These are phyloP conservation scores for Zosterops lateralis DNA, from an alignment of 2,113 vertebrate species.

Conservation along the genomic window DNA sequence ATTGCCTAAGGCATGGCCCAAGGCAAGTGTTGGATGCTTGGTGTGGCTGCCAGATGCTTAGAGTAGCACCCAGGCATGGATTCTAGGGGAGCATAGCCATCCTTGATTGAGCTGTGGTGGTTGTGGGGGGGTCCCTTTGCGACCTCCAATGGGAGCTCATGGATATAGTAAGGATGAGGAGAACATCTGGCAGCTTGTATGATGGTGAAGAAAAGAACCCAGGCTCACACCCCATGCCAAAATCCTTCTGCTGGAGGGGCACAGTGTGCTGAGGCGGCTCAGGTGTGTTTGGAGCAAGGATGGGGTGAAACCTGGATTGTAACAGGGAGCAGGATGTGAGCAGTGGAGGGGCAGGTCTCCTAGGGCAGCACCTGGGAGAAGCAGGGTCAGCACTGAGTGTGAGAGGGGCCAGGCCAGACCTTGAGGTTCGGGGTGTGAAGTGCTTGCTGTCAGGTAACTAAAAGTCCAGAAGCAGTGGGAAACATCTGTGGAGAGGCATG, in stretches of 20 bases:
- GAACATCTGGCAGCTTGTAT: not conserved
- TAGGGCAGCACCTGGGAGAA: not conserved
- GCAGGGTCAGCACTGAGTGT: not conserved
- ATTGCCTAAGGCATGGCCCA: not conserved
- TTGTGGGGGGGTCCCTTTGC: no score
- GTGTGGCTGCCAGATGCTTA: not conserved
- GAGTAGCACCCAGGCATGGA: rapidly evolving
- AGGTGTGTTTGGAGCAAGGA: not conserved
- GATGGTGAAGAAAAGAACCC: not conserved
- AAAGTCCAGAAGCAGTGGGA: rapidly evolving
- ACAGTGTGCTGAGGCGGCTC: not conserved
- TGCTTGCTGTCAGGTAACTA: rapidly evolving
- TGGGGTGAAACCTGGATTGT: not conserved
- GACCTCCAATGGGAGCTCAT: not conserved
- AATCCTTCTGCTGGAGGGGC: not conserved
- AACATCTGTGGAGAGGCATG: rapidly evolving
- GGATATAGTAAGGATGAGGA: not conserved
- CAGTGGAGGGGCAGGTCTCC: not conserved
- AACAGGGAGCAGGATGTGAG: not conserved
- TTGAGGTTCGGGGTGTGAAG: rapidly evolving
- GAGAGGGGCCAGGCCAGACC: not conserved
- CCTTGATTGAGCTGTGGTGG: not conserved
- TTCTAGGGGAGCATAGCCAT: no score
- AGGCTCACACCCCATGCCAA: rapidly evolving
- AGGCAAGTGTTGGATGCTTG: not conserved